phyloP scores from a whole-genome alignment of 2,797 vertebrate species.

The Macropus fuliginosus region DNA sequence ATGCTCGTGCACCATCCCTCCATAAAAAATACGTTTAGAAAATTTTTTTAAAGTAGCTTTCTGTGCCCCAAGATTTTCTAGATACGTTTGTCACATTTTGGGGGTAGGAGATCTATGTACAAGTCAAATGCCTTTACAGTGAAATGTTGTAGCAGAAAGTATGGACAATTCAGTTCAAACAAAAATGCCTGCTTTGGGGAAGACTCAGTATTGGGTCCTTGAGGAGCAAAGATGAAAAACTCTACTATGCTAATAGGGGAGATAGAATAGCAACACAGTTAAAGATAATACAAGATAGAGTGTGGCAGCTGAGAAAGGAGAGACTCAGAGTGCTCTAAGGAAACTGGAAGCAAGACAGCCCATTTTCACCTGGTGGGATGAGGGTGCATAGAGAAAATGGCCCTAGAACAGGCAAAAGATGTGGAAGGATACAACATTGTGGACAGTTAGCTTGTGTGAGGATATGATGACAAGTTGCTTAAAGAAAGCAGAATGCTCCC shows the following conservation, averaged over 20 bases:
- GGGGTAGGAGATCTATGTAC: background rate
- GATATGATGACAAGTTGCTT: background rate
- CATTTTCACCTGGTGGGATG: background rate
- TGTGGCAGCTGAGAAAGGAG: background rate
- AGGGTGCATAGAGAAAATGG: background rate
- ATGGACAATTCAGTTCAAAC: background rate
- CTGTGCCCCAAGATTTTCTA: conserved; percentile 53
- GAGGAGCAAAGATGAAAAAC: background rate
- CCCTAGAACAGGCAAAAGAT: background rate
- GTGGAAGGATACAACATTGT: background rate
- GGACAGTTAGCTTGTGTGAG: background rate
- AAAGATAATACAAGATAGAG: background rate
- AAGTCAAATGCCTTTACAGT: conserved; percentile 54
- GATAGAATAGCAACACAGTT: background rate
- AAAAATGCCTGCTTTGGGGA: background rate
- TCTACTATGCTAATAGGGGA: background rate
- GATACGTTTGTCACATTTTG: conserved; percentile 58
- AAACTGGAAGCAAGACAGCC: background rate
- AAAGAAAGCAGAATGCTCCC: background rate
- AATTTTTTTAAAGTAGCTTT: conserved; percentile 41
- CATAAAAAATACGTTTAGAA: conserved; percentile 48
- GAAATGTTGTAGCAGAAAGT: conserved; percentile 41
- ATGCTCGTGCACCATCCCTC: conserved; percentile 50
- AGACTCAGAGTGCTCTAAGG: background rate
- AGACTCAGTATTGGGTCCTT: background rate